phyloP scores from a whole-genome alignment of 2,113 vertebrate genomes.

The Pica pica region DNA sequence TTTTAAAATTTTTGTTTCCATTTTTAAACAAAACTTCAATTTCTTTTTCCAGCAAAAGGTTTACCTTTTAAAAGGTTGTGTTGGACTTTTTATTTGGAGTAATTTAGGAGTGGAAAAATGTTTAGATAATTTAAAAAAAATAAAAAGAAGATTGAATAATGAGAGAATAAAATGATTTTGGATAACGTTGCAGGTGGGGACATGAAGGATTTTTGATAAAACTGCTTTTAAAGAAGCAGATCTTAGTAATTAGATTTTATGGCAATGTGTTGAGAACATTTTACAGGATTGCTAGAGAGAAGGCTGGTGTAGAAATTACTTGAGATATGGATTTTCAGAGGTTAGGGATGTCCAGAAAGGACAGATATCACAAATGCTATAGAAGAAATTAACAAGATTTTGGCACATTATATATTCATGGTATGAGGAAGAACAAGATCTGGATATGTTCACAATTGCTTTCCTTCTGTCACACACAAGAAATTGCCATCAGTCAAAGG shows the following conservation, averaged over 20 bases:
- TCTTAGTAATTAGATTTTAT: neutral
- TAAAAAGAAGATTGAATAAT: neutral
- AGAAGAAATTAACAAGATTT: neutral
- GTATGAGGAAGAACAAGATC: neutral
- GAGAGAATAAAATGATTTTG: neutral
- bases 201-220: neutral
- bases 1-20: neutral
- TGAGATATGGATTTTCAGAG: neutral
- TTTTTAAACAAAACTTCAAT: neutral
- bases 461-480: neutral
- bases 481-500: neutral
- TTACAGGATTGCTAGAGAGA: neutral
- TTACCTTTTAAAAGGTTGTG: neutral
- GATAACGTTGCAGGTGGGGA: neutral
- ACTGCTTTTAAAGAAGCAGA: neutral
- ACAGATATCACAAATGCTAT: neutral
- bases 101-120: neutral
- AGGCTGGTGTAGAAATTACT: neutral
- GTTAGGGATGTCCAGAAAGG: neutral
- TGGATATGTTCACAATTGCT: neutral
- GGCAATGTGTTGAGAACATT: neutral
- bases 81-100: neutral
- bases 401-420: neutral
- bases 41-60: neutral
- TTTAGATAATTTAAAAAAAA: neutral